phyloP scores from a whole-genome alignment of 1,140 invertebrate genomes.

The Cepaea nemoralis region DNA sequence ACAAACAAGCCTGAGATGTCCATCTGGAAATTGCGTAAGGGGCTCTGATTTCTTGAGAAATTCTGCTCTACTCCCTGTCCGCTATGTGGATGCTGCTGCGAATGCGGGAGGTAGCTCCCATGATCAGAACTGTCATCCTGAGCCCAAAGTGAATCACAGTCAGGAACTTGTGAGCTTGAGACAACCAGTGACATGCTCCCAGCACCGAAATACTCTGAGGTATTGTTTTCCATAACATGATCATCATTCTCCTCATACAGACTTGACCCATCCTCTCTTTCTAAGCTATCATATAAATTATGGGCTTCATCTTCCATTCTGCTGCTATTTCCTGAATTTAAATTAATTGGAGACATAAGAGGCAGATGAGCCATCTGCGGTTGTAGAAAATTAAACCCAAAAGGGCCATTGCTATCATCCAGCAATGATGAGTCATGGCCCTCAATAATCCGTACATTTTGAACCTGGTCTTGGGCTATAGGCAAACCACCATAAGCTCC shows the following conservation, averaged over 20 bases:
- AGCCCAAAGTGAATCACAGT: neutral
- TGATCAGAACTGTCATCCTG: slow-evolving; percentile 15
- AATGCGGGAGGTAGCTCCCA: neutral
- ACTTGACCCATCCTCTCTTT: slow-evolving; percentile 42
- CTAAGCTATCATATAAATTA: slow-evolving; percentile 49
- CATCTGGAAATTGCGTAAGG: slow-evolving; percentile 11
- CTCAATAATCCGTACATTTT: slow-evolving; percentile 50
- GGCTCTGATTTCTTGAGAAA: neutral
- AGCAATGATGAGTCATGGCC: slow-evolving; percentile 42
- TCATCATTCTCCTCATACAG: slow-evolving; percentile 7
- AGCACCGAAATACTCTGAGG: slow-evolving; percentile 22
- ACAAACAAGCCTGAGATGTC: neutral
- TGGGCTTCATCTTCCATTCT: slow-evolving; percentile 22
- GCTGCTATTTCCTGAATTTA: neutral
- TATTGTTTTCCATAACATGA: neutral
- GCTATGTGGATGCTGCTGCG: neutral
- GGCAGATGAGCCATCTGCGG: slow-evolving; percentile 22
- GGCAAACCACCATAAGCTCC: neutral
- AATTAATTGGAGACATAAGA: too few relatives aligned
- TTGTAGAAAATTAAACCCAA: slow-evolving; percentile 36
- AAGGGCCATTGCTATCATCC: slow-evolving; percentile 11
- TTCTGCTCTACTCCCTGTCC: neutral
- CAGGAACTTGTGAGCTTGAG: neutral
- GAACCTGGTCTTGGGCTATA: slow-evolving; percentile 17
- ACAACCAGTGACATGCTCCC: slow-evolving; percentile 9